Evolutionary conservation across 2,888 invertebrate species (phyloP), one percentile per base, ranked within the genome.

Genomic region (Spodoptera littoralis): DNA sequence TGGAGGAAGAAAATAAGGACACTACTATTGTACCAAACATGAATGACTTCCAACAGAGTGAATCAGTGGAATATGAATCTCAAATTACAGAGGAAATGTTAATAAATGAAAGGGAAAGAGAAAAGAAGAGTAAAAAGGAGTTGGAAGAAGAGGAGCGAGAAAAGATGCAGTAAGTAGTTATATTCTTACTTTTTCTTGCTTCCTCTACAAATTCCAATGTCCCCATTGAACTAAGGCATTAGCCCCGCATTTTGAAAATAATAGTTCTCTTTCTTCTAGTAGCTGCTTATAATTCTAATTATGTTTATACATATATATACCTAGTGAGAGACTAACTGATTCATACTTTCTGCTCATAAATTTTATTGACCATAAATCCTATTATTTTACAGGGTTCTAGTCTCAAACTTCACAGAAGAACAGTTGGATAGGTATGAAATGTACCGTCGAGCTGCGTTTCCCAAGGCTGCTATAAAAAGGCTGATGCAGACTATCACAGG

Each of bases 401-500:
- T 99, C 0, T 99, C 99, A 0, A 99, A 99, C 90, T 99, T 99
- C 83, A 98, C 99, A 0, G 99, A 99, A 91, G 99, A 99, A 81
- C 99, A 99, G 88, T 92, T 99, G 57, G 98, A 99, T 88, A 96
- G 99, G 77, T 99, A 99, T 95, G 99, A 99, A 95, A 99, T 99
- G 98, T 99, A 98, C 88, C 95, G 99, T 74, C 95, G 99, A 84
- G 97, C 99, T 0, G 99, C 99, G 0, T 99, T 99, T 90, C 99
- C 99, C 0, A 99, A 99, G 92, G 99, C 99, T 46, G 98, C 99
- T 1, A 98, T 99, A 3, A 99, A 99, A 92, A 96, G 99, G 77
- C 96, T 99, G 76, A 99, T 99, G 98, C 99, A 99, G 93, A 99
- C 99, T 0, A 98, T 99, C 64, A 99, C 99, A 0, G 99, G 99